A percentile compares a stretch with the other conserved stretches of the same genome.
Evolutionary conservation across 2,888 invertebrate genomes (phyloP).

Genomic region (Synergus laeviventris): DNA sequence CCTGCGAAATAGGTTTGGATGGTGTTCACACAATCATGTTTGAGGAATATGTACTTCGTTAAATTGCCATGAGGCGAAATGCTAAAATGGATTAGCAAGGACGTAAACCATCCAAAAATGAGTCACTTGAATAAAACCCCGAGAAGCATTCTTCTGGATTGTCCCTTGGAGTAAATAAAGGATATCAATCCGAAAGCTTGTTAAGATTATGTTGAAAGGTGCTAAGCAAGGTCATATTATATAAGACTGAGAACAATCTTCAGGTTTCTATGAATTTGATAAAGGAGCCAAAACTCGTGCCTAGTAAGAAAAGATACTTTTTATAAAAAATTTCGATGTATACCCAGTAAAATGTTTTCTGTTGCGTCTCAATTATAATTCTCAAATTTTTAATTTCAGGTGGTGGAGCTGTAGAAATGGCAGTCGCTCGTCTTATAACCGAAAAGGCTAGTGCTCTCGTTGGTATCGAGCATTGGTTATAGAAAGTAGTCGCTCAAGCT

Average conservation of each 20-base stretch:
- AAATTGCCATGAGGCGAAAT: conserved; percentile 99
- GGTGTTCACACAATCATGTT: conserved; percentile 94
- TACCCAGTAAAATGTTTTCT: not conserved
- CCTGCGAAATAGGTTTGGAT: conserved; percentile 96
- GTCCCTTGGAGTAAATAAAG: conserved; percentile 98
- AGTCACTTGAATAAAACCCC: conserved; percentile 95
- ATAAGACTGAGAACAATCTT: conserved; percentile 96
- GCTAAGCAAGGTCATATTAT: conserved; percentile 98
- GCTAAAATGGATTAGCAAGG: conserved; percentile 96
- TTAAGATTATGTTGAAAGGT: conserved; percentile 95
- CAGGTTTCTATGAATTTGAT: conserved; percentile 97
- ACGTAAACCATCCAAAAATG: conserved; percentile 99
- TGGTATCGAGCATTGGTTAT: conserved; percentile 93
- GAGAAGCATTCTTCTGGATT: conserved; percentile 95
- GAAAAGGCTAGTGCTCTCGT: conserved; percentile 87
- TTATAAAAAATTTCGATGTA: not conserved
- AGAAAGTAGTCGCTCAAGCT: conserved; percentile 94
- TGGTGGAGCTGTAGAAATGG: conserved; percentile 99
- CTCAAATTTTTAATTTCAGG: conserved; percentile 78
- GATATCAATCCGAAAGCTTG: conserved; percentile 99
- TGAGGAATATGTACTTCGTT: conserved; percentile 91
- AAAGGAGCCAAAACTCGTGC: conserved; percentile 79
- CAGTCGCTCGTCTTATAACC: conserved; percentile 87
- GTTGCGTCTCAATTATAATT: not conserved
- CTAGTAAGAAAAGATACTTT: conserved; percentile 60